Conservation (phyloP, 2,797 vertebrate genomes). For the Myotis findleyi region DNA sequence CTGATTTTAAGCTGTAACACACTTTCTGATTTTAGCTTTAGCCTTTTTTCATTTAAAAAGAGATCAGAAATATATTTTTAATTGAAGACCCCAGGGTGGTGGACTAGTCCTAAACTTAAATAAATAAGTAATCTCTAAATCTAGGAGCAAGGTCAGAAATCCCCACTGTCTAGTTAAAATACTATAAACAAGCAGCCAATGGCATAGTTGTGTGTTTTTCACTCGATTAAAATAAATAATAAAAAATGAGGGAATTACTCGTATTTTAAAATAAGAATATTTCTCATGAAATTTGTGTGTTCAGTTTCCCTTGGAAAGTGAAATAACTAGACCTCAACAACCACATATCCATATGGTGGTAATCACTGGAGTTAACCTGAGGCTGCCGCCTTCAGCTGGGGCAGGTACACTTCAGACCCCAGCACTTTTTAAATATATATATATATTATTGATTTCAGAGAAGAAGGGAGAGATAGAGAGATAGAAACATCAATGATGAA, state of each 20-base stretch:
- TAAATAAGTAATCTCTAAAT: background rate
- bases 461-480: too few species aligned
- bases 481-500: too few species aligned
- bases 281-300: background rate
- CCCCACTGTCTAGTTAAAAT: background rate
- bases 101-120: background rate
- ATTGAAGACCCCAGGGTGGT: background rate
- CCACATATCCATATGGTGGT: background rate
- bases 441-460: too few species aligned
- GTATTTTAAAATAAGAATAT: background rate
- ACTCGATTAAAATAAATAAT: background rate
- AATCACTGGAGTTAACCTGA: background rate
- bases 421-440: background rate
- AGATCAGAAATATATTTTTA: background rate
- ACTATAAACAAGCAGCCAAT: background rate
- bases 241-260: background rate
- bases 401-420: background rate
- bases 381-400: background rate
- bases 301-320: background rate
- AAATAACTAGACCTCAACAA: background rate
- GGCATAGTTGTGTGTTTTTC: background rate
- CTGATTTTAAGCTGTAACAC: background rate
- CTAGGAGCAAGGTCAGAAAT: background rate
- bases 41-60: background rate
- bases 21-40: background rate